Evolutionary conservation across 2,113 vertebrate species (phyloP).

Genomic region (Tympanuchus pallidicinctus): DNA sequence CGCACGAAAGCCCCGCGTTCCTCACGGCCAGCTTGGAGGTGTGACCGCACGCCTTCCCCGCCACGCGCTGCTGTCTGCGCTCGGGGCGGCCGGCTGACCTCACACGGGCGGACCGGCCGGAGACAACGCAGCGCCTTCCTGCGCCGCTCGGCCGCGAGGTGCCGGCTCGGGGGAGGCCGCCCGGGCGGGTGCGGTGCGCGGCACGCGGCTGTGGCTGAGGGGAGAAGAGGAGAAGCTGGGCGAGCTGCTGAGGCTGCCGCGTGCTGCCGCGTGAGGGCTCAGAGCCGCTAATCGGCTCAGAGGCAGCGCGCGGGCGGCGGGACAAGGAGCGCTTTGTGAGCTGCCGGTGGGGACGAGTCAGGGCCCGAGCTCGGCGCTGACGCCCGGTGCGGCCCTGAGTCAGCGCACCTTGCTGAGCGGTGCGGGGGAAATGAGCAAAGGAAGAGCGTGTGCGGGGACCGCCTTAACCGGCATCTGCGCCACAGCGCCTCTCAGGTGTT

Average conservation of each 20-base stretch:
- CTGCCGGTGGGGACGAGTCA: no score
- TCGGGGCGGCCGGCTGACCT: neutral
- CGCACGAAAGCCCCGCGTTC: neutral
- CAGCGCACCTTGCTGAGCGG: neutral
- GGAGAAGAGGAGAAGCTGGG: neutral
- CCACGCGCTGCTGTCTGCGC: neutral
- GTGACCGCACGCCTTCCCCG: neutral
- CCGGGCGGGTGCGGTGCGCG: neutral
- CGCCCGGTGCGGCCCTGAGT: neutral
- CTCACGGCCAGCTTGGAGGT: neutral
- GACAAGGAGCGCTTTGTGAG: fast-evolving
- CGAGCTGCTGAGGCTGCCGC: fast-evolving
- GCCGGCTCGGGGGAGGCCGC: neutral
- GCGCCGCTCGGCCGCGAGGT: neutral
- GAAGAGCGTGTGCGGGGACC: neutral
- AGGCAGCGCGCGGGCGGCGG: neutral
- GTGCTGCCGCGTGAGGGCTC: neutral
- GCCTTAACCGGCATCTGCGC: no score
- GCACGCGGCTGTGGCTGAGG: fast-evolving
- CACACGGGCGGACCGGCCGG: neutral
- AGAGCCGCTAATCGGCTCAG: fast-evolving
- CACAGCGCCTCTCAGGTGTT: neutral
- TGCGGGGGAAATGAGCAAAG: neutral
- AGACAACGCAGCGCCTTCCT: neutral
- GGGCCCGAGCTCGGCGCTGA: neutral